Percentiles rank a stretch among this genome's conserved stretches.
phyloP scores from a whole-genome alignment of 2,797 vertebrate species.

The Rhynchonycteris naso region DNA sequence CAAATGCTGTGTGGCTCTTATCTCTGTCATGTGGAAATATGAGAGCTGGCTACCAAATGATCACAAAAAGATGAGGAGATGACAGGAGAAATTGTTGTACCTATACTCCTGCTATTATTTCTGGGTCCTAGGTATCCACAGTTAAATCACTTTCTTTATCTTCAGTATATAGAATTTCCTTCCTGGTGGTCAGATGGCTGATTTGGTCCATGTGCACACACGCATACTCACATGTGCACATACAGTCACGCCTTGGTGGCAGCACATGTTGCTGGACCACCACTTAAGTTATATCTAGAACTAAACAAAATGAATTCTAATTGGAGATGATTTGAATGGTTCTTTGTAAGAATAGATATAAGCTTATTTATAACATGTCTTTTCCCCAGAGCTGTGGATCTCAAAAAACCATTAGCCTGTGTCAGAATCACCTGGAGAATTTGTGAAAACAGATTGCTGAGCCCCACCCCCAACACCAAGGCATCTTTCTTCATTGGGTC shows the following conservation, averaged over 20 bases:
- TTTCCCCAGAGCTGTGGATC: background rate
- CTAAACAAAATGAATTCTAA: background rate
- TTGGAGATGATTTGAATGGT: background rate
- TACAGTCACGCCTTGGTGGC: background rate
- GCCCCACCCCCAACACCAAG: rapidly evolving
- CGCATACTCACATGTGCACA: background rate
- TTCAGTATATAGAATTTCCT: slow-evolving; percentile 4
- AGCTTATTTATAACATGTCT: background rate
- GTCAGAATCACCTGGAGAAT: background rate
- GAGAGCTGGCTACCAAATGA: background rate
- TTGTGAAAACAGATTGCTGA: background rate
- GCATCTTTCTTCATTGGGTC: background rate
- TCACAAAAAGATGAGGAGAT: background rate
- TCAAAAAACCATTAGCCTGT: background rate
- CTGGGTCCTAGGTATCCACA: background rate
- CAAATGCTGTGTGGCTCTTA: background rate
- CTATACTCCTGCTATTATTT: background rate
- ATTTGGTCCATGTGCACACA: background rate
- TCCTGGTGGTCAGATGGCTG: background rate
- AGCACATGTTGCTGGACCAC: background rate
- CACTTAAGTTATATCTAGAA: background rate
- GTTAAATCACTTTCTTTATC: background rate
- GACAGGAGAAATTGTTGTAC: background rate
- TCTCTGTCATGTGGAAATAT: background rate
- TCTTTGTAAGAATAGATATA: background rate